Base-by-base conservation (phyloP, 2,113 vertebrate species). In the Epinephelus lanceolatus region DNA sequence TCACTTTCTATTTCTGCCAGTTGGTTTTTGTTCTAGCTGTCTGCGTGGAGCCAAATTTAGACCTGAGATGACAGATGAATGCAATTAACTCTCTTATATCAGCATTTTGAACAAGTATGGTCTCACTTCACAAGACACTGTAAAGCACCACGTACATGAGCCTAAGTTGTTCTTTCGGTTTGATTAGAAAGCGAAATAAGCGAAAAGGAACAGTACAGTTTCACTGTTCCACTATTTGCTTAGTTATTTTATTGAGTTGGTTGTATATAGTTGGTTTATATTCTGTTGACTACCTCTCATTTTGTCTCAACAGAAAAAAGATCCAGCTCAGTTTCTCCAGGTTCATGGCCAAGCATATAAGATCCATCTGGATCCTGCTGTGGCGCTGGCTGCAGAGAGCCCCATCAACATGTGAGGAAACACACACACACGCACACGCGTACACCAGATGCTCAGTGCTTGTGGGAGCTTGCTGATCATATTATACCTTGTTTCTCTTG, bases 251-350 rank as follows among this genome's bases (percentile, higher is more conserved):
- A 19, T 42, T 57, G 18, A 21, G 30, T 59, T 18, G 5, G 8
- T n/a, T 53, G 1, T 1, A 47, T 23, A 25, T 30, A 62, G 21
- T 17, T 65, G 17, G 0, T 0, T 61, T 42, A 59, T 79, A 65
- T 9, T 45, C 14, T 45, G 49, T 74, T 72, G 1, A 76, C 13
- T 7, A 2, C 5, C 15, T 63, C 27, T 79, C 0, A 0, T 78
- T 73, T 74, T 86, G 11, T 83, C 25, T 25, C 19, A 45, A 63
- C 76, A 98, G 98, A 99, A 99, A 95, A 99, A 98, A 89, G 98
- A 99, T 87, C 98, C 98, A 0, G 98, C 98, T 14, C 98, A 99
- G 95, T 99, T 99, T 88, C 96, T 99, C 52, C 98, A 99, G 92
- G 97, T 99, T 21, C 98, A 99, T 3, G 97, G 98, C 30, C 94